Base-by-base conservation (phyloP, 37 sponge, comb jelly and placozoan genomes). In the Trichoplax adhaerens region DNA sequence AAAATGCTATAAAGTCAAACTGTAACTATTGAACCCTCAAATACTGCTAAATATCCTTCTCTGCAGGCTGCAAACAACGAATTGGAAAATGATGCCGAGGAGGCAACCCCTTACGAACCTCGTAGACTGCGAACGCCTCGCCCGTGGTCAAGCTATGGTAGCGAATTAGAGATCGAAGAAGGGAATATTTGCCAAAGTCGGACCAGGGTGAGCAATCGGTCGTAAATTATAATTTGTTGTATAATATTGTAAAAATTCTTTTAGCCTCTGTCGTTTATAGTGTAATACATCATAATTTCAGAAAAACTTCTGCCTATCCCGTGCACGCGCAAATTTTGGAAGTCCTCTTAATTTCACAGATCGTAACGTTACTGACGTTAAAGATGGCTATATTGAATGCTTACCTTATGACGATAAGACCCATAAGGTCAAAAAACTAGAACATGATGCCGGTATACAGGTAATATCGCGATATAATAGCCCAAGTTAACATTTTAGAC, bases 111-210 rank as follows among this genome's bases (percentile, higher is more conserved):
- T 8, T 12, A 60, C 12, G 8, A 12, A 60, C 8, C 12, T 60
- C 62, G 8, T 12, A 60, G 12, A 4, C 12, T 74, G 64, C 64
- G 65, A 53, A 95, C 91, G 3, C 91, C 96, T 47, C 81, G 77
- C 61, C 77, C 82, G 46, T 96, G 98, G 98, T 76, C 70, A 53
- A 82, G 78, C 71, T 83, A 76, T 5, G 89, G 89, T 52, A 86
- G 87, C 58, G 98, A 96, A 46, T 65, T 62, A 10, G 98, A 96
- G 65, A 81, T 96, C 29, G 72, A 72, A 68, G 87, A 88, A 5
- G 83, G 63, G 55, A 53, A 29, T 4, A 29, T 29, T 29, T 29
- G 29, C 29, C 29, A 29, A 29, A 29, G 29, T 29, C 29, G 29
- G 29, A 29, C 29, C 29, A 29, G 29, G 29, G 81, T 83, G 71